Conservation (phyloP, 1,140 invertebrate genomes). For the Globodera ellingtonae region DNA sequence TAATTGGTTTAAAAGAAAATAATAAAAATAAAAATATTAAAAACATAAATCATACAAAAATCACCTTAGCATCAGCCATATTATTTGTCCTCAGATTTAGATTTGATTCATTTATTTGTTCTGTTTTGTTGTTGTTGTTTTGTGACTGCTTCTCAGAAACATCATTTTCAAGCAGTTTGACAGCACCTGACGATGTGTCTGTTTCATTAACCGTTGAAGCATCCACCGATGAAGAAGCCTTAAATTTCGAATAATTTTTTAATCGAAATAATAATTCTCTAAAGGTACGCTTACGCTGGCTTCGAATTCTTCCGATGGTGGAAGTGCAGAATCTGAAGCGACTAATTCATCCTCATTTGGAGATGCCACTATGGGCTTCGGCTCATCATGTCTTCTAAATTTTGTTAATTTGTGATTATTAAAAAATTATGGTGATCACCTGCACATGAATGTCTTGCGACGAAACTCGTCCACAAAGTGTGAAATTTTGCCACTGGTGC, state of each 20-base stretch:
- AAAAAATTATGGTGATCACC: background rate
- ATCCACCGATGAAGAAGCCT: background rate
- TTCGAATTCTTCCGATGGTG: background rate
- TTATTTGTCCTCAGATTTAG: background rate
- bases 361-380: background rate
- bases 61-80: background rate
- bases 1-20: background rate
- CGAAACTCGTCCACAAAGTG: conserved; percentile 27
- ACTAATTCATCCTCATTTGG: background rate
- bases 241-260: background rate
- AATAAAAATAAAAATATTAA: no score
- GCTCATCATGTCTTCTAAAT: background rate
- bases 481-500: conserved; percentile 11
- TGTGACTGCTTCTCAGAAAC: background rate
- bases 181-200: background rate
- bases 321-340: background rate
- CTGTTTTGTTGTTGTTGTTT: background rate
- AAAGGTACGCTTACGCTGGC: background rate
- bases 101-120: background rate
- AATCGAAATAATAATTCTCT: no score
- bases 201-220: background rate
- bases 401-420: background rate
- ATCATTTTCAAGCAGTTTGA: background rate
- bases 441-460: conserved; percentile 10
- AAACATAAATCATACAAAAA: background rate